Percentiles rank a stretch among this genome's conserved stretches.
phyloP scores from a whole-genome alignment of 2,113 vertebrate genomes.

The Opisthocomus hoazin region DNA sequence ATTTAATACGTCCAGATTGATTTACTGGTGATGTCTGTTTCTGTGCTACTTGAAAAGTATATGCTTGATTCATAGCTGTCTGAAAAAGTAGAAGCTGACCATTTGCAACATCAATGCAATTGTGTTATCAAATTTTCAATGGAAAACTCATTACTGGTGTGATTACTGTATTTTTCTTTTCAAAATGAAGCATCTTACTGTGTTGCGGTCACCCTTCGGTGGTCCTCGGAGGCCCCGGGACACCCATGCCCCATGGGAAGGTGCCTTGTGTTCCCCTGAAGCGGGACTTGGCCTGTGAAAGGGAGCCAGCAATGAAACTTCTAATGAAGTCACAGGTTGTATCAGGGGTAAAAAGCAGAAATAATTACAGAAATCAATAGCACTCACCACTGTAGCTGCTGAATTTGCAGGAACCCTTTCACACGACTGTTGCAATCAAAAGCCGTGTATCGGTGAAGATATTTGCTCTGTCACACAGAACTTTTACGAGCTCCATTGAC shows the following conservation, averaged over 20 bases:
- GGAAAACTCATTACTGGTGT: neutral
- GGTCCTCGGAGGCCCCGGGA: neutral
- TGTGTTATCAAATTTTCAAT: neutral
- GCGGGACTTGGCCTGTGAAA: neutral
- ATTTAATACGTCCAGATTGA: neutral
- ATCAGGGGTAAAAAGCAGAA: neutral
- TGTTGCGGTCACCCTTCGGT: neutral
- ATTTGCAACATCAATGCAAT: neutral
- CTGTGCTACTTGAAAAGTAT: neutral
- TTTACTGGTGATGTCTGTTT: neutral
- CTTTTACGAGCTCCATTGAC: accelerated
- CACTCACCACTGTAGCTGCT: neutral
- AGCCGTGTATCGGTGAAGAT: neutral
- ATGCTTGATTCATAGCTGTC: neutral
- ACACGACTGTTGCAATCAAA: neutral
- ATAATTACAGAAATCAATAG: neutral
- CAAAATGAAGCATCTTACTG: neutral
- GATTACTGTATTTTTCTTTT: neutral
- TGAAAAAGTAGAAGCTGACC: neutral
- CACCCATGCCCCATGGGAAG: neutral
- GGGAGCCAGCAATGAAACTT: neutral
- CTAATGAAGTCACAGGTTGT: neutral
- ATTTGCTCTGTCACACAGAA: neutral
- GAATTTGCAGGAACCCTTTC: neutral
- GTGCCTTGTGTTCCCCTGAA: neutral